These are phyloP conservation scores for Kobus ellipsiprymnus DNA, from an alignment of 2,113 vertebrate genomes.

Conservation along the genomic window DNA sequence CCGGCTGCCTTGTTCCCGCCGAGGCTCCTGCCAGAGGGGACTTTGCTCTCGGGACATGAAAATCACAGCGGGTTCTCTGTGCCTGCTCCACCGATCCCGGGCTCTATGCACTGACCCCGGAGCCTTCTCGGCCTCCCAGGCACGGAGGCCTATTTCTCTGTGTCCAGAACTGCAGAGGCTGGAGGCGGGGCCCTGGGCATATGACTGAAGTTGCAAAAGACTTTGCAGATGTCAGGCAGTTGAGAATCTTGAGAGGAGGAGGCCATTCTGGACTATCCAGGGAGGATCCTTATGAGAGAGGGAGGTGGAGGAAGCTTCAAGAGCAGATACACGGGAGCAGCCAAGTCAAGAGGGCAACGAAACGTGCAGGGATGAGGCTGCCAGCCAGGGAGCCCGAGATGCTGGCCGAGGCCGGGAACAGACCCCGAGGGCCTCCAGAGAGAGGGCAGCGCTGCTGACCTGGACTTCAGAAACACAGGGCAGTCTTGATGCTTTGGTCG, in stretches of 20 bases:
- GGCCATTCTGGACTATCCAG: fast-evolving
- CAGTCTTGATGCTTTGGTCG: fast-evolving
- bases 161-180: not conserved
- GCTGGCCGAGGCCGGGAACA: not conserved
- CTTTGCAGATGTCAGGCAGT: too few relatives aligned
- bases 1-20: not conserved
- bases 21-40: not conserved
- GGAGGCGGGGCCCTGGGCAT: fast-evolving
- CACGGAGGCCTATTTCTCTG: fast-evolving
- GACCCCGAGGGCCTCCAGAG: not conserved
- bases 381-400: not conserved
- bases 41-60: fast-evolving
- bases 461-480: not conserved
- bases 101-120: fast-evolving
- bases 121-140: not conserved
- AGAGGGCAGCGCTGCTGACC: fast-evolving
- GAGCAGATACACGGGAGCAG: not conserved
- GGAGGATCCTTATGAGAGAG: fast-evolving
- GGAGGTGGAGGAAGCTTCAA: fast-evolving
- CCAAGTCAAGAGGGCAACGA: fast-evolving
- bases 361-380: fast-evolving
- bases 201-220: not conserved
- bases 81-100: not conserved
- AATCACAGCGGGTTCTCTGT: fast-evolving
- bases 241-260: not conserved